A percentile compares a stretch with the other conserved stretches of the same genome.
Evolutionary conservation across 2,888 invertebrate species (phyloP).

Genomic region (Andrena bucephala): DNA sequence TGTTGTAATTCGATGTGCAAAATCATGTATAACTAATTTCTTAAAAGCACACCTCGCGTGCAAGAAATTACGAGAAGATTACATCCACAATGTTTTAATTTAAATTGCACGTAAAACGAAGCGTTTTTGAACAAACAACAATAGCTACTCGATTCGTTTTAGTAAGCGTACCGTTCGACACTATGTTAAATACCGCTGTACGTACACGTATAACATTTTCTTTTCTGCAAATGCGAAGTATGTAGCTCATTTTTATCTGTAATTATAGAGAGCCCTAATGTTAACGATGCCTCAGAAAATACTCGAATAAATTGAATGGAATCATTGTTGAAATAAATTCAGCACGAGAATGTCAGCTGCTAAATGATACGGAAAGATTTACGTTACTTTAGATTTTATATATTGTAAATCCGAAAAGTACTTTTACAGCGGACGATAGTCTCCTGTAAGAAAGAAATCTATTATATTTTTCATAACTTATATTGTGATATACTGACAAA

Average conservation of each 20-base stretch:
- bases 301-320: slow-evolving; percentile 1
- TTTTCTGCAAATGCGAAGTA: neutral
- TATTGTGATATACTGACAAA: slow-evolving; percentile 50
- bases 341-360: neutral
- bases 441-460: slow-evolving; percentile 22
- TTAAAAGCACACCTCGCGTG: slow-evolving; percentile 30
- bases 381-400: slow-evolving; percentile 20
- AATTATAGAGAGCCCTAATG: neutral
- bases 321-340: slow-evolving; percentile 19
- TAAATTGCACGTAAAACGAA: slow-evolving; percentile 32
- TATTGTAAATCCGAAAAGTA: slow-evolving; percentile 20
- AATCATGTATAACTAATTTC: slow-evolving; percentile 18
- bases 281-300: slow-evolving; percentile 3
- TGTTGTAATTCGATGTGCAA: slow-evolving; percentile 36
- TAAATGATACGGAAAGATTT: slow-evolving; percentile 15
- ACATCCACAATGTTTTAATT: slow-evolving; percentile 36
- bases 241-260: slow-evolving; percentile 19
- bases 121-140: slow-evolving; percentile 19
- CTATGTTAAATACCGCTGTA: slow-evolving; percentile 5
- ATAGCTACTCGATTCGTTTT: slow-evolving; percentile 30
- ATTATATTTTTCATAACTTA: slow-evolving; percentile 47
- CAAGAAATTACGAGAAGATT: neutral
- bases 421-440: slow-evolving; percentile 1
- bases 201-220: slow-evolving; percentile 9
- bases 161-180: slow-evolving; percentile 19